A percentile compares a stretch with the other conserved stretches of the same genome.
Conservation (phyloP, 2,797 vertebrate species). For the Uromys caudimaculatus region DNA sequence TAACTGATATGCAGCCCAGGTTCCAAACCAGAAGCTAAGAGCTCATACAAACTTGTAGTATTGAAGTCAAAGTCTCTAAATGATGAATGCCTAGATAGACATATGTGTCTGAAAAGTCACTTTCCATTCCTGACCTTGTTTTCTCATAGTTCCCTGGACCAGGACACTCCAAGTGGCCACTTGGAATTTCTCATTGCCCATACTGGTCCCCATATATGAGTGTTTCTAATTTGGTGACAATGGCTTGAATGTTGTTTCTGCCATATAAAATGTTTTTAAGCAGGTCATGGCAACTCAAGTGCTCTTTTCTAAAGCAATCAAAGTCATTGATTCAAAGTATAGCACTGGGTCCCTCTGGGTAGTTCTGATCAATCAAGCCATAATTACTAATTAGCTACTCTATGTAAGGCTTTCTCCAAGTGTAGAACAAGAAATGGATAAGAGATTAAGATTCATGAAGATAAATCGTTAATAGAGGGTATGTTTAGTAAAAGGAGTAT, state of each 20-base stretch:
- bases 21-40: not conserved
- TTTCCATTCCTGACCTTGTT: not conserved
- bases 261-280: not conserved
- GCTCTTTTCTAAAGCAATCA: conserved; percentile 41
- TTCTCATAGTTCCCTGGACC: not conserved
- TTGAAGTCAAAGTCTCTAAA: not conserved
- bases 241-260: not conserved
- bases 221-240: not conserved
- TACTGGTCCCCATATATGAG: not conserved
- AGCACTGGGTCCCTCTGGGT: not conserved
- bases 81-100: not conserved
- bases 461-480: not conserved
- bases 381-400: conserved; percentile 55
- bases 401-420: not conserved
- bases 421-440: not conserved
- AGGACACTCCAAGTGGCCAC: not conserved
- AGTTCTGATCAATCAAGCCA: conserved; percentile 28
- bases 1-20: not conserved
- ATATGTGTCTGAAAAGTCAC: not conserved
- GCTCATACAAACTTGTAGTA: not conserved
- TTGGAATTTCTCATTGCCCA: conserved; percentile 11
- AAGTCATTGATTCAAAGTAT: not conserved
- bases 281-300: not conserved
- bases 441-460: not conserved
- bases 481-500: not conserved